Evolutionary conservation across 1,140 invertebrate species (phyloP).

Genomic region (Ceratina calcarata): DNA sequence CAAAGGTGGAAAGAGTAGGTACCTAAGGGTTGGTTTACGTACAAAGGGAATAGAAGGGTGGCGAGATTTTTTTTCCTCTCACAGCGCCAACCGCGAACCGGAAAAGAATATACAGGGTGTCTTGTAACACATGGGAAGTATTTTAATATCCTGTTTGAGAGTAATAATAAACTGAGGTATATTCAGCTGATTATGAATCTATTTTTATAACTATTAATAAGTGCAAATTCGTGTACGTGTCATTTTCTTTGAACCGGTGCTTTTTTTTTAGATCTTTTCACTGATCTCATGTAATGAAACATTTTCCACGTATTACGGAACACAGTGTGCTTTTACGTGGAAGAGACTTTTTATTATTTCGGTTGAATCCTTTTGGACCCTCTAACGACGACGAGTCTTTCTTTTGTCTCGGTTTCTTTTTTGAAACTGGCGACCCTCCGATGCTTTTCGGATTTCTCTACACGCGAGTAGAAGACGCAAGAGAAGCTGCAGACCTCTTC

Average conservation of each 20-base stretch:
- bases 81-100: not conserved
- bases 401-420: conserved; percentile 4
- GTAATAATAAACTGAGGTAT: no score
- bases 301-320: no score
- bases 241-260: no score
- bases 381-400: conserved; percentile 13
- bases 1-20: not conserved
- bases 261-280: no score
- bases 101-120: conserved; percentile 2
- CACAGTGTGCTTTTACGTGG: not conserved
- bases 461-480: not conserved
- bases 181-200: no score
- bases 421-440: not conserved
- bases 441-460: not conserved
- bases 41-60: not conserved
- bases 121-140: no score
- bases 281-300: no score
- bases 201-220: no score
- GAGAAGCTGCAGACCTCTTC: conserved; percentile 7
- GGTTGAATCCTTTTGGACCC: conserved; percentile 29
- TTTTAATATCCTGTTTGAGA: no score
- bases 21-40: not conserved
- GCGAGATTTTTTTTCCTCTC: not conserved
- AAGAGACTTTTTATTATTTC: conserved; percentile 48
- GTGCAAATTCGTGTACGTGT: no score